These are phyloP conservation scores for Polymixis flavicincta DNA, from an alignment of 2,888 invertebrate genomes.

Conservation along the genomic window DNA sequence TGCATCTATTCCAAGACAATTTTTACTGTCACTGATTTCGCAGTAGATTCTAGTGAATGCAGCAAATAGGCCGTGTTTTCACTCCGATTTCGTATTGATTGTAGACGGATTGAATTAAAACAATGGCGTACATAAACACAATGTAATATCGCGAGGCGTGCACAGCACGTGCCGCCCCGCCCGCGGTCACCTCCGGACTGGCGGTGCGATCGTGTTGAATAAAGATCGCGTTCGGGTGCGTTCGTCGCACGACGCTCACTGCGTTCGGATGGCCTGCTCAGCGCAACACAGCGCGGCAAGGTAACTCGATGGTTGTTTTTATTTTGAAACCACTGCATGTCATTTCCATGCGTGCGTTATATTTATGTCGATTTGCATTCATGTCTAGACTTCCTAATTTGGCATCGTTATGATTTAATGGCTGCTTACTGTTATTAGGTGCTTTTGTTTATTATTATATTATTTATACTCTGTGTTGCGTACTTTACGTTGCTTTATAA, in stretches of 20 bases:
- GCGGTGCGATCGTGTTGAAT: slow-evolving; percentile 72
- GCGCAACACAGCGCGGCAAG: slow-evolving; percentile 69
- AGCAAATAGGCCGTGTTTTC: slow-evolving; percentile 80
- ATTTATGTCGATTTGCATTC: slow-evolving; percentile 42
- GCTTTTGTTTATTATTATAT: not conserved
- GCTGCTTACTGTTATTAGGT: not conserved
- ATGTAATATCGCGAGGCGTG: slow-evolving; percentile 88
- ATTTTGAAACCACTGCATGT: slow-evolving; percentile 79
- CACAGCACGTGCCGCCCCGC: slow-evolving; percentile 90
- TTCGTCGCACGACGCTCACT: slow-evolving; percentile 80
- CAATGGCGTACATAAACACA: slow-evolving; percentile 87
- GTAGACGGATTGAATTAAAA: slow-evolving; percentile 83
- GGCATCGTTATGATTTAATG: slow-evolving; percentile 26
- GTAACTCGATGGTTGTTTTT: slow-evolving; percentile 77
- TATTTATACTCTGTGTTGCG: too few species aligned
- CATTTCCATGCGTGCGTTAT: slow-evolving; percentile 60
- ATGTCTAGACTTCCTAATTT: slow-evolving; percentile 41
- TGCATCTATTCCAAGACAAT: slow-evolving; percentile 73
- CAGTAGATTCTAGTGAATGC: slow-evolving; percentile 72
- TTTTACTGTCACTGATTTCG: slow-evolving; percentile 74
- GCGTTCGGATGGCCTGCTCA: slow-evolving; percentile 75
- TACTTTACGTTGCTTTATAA: not conserved
- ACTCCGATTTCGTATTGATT: slow-evolving; percentile 85
- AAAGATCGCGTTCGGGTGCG: slow-evolving; percentile 86
- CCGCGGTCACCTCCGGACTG: slow-evolving; percentile 88